phyloP scores from a whole-genome alignment of 2,113 vertebrate genomes.

The Tragulus kanchil region DNA sequence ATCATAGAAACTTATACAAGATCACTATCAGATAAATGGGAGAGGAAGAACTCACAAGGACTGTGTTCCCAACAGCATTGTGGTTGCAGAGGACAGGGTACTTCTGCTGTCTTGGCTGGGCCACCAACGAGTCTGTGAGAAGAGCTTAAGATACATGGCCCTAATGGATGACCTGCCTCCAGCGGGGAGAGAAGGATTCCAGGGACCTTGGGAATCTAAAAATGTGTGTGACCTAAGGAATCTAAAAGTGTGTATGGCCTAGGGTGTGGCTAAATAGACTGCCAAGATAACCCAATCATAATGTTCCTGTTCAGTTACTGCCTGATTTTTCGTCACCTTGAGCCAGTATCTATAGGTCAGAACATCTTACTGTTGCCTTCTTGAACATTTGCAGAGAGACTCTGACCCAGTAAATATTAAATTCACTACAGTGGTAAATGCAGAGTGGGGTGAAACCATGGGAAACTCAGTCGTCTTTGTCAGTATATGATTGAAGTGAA shows the following conservation, averaged over 20 bases:
- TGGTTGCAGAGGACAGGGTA: not conserved
- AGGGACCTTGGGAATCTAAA: not conserved
- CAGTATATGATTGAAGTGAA: not conserved
- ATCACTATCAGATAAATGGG: not conserved
- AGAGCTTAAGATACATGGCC: not conserved
- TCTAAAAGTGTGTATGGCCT: not conserved
- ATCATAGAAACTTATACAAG: not conserved
- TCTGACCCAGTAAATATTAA: slow-evolving; percentile 46
- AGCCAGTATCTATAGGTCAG: not conserved
- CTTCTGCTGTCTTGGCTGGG: not conserved
- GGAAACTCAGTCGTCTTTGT: not conserved
- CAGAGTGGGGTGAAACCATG: not conserved
- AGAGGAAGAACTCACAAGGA: not conserved
- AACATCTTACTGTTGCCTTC: not conserved
- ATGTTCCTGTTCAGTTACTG: not conserved
- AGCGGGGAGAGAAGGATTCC: not conserved
- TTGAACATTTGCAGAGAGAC: slow-evolving; percentile 10
- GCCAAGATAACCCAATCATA: not conserved
- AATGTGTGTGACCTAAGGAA: not conserved
- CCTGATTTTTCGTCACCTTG: not conserved
- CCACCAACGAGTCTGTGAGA: too few species aligned
- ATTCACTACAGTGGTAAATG: slow-evolving; percentile 36
- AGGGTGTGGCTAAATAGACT: not conserved
- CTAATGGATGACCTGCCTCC: not conserved
- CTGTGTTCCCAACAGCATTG: not conserved